Conservation (phyloP, 2,888 invertebrate genomes). For the Idaea straminata region DNA sequence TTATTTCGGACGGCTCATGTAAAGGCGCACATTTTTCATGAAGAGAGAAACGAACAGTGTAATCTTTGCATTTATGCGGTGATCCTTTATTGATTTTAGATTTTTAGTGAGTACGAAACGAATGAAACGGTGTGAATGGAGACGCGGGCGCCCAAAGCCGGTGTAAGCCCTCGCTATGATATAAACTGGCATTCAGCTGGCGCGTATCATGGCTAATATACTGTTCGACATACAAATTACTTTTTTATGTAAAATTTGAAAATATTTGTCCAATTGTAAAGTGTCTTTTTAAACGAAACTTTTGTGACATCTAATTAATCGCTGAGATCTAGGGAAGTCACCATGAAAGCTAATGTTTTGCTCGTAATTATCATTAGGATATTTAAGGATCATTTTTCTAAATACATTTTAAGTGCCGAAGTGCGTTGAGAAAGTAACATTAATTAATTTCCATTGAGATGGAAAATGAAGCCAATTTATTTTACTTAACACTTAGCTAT, state of each 20-base stretch:
- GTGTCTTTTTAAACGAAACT: background rate
- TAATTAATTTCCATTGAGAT: conserved; percentile 55
- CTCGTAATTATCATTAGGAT: background rate
- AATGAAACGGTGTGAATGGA: conserved; percentile 77
- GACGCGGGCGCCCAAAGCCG: conserved; percentile 73
- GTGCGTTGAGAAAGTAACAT: conserved; percentile 17
- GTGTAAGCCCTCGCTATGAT: conserved; percentile 72
- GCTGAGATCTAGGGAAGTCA: background rate
- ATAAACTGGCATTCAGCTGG: conserved; percentile 72
- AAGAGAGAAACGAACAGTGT: conserved; percentile 69
- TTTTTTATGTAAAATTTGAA: background rate
- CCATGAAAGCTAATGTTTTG: conserved; percentile 6
- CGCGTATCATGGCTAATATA: conserved; percentile 43
- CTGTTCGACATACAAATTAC: background rate
- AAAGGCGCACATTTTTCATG: conserved; percentile 76
- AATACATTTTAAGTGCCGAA: background rate
- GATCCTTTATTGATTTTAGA: conserved; percentile 81
- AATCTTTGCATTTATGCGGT: conserved; percentile 79
- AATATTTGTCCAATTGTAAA: background rate
- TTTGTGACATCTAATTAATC: background rate
- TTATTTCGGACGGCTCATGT: conserved; percentile 77
- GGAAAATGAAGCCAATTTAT: conserved; percentile 61
- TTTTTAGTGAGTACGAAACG: conserved; percentile 79
- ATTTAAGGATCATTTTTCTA: background rate
- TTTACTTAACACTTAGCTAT: conserved; percentile 51